These are phyloP conservation scores for Zele albiditarsus DNA, from an alignment of 2,888 invertebrate species.

Conservation along the genomic window DNA sequence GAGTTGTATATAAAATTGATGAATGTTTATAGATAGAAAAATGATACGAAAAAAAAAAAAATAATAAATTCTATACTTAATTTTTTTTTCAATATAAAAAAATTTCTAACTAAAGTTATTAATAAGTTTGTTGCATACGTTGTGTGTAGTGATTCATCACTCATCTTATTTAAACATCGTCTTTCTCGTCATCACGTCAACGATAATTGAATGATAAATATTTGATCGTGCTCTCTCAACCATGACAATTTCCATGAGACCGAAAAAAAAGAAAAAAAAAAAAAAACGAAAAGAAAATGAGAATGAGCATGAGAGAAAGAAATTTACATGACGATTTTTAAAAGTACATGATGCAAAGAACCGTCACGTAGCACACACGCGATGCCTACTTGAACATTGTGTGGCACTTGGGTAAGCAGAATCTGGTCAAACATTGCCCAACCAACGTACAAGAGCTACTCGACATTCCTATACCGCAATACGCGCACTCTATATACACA, in stretches of 20 bases:
- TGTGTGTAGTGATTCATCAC: neutral
- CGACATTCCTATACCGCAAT: conserved; percentile 1
- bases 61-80: neutral
- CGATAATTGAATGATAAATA: conserved; percentile 31
- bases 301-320: neutral
- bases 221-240: conserved; percentile 5
- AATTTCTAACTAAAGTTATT: neutral
- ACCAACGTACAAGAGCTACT: neutral
- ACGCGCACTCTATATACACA: neutral
- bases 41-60: too few species aligned
- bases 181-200: neutral
- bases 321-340: neutral
- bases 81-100: neutral
- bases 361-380: neutral
- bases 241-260: neutral
- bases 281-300: neutral
- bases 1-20: neutral
- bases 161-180: neutral
- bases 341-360: neutral
- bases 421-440: conserved; percentile 11
- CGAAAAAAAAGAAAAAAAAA: neutral
- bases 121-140: neutral
- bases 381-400: conserved; percentile 11
- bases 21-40: too few species aligned
- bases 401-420: conserved; percentile 11